These are phyloP conservation scores for Ptilodon capucinus DNA, from an alignment of 2,888 invertebrate species.

Conservation along the genomic window DNA sequence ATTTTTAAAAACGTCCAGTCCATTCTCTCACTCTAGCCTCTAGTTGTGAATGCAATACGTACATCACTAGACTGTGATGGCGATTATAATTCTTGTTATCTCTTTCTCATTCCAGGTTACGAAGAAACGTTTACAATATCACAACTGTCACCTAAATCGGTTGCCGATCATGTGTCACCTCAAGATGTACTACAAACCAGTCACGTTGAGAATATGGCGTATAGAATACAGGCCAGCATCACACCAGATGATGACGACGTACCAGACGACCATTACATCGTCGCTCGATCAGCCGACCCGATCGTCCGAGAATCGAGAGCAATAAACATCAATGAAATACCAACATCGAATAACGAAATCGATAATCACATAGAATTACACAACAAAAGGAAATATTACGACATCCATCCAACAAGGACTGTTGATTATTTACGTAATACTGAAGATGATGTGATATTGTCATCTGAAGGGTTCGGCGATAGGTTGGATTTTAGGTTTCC, in stretches of 20 bases:
- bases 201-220: constrained; percentile 54
- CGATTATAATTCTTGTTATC: too few relatives aligned
- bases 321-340: constrained; percentile 78
- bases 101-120: constrained; percentile 67
- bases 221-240: constrained; percentile 70
- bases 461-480: constrained; percentile 69
- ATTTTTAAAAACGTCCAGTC: too few relatives aligned
- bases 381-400: constrained; percentile 73
- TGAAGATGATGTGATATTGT: constrained; percentile 64
- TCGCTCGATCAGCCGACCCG: constrained; percentile 82
- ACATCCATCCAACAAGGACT: constrained; percentile 83
- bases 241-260: constrained; percentile 48
- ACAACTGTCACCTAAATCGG: constrained; percentile 87
- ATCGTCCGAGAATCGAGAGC: constrained; percentile 70
- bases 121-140: constrained; percentile 84
- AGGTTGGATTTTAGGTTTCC: constrained; percentile 79
- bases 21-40: too few relatives aligned
- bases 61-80: too few relatives aligned
- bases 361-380: constrained; percentile 82
- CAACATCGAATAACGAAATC: constrained; percentile 80
- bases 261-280: constrained; percentile 64
- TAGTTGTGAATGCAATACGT: too few relatives aligned
- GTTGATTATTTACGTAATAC: constrained; percentile 48
- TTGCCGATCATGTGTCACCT: constrained; percentile 41
- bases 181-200: constrained; percentile 60